A percentile compares a stretch with the other conserved stretches of the same genome.
Evolutionary conservation across 2,113 vertebrate species (phyloP).

Genomic region (Labeo rohita): DNA sequence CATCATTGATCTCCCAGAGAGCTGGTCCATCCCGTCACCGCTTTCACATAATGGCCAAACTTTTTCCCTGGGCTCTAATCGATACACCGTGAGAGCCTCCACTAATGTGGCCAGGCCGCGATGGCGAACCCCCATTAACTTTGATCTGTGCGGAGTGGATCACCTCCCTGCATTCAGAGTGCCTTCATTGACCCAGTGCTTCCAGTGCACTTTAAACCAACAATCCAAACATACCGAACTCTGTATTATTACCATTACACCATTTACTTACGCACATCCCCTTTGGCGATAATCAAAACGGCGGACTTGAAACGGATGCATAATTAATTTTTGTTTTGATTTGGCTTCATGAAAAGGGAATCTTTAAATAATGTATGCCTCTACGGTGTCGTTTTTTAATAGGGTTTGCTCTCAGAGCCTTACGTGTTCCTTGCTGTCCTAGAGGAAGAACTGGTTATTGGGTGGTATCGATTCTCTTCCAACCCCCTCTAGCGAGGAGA

Average conservation of each 20-base stretch:
- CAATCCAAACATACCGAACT: conserved; percentile 45
- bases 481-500: conserved; percentile 67
- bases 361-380: conserved; percentile 77
- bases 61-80: conserved; percentile 74
- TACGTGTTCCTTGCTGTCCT: conserved; percentile 67
- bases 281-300: conserved; percentile 54
- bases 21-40: conserved; percentile 71
- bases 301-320: conserved; percentile 65
- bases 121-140: conserved; percentile 60
- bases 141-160: conserved; percentile 57
- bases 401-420: conserved; percentile 77
- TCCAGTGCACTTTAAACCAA: background rate
- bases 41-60: conserved; percentile 74
- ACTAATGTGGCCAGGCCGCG: conserved; percentile 59
- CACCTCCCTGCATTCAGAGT: conserved; percentile 51
- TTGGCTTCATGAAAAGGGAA: conserved; percentile 68
- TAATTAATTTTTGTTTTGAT: conserved; percentile 77
- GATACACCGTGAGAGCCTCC: conserved; percentile 67
- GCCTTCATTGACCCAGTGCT: conserved; percentile 46
- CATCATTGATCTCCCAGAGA: conserved; percentile 73
- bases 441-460: conserved; percentile 69
- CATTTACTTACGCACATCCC: conserved; percentile 62
- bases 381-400: conserved; percentile 76
- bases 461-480: conserved; percentile 74
- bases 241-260: conserved; percentile 62